These are phyloP conservation scores for Tachystola acroxantha DNA, from an alignment of 2,888 invertebrate genomes.

Conservation along the genomic window DNA sequence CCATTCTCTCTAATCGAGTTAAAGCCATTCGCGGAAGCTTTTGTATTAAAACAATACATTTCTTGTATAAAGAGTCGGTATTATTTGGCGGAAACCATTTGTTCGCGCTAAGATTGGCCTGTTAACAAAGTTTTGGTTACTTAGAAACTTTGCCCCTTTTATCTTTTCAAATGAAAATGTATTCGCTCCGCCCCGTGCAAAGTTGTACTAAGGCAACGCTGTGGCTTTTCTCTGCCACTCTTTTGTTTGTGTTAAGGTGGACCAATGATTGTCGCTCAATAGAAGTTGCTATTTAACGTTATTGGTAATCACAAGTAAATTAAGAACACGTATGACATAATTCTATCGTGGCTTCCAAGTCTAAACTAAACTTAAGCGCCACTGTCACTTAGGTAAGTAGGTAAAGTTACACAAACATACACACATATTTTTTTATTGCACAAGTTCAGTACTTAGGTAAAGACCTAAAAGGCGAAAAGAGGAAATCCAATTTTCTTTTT, in stretches of 20 bases:
- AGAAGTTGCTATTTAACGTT: too few species aligned
- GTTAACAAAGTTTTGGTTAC: conserved; percentile 34
- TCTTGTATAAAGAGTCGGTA: conserved; percentile 14
- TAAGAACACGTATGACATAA: too few species aligned
- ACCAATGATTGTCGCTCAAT: too few species aligned
- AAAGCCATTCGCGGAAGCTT: conserved; percentile 13
- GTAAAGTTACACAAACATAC: too few species aligned
- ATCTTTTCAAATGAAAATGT: conserved; percentile 44
- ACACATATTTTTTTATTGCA: too few species aligned
- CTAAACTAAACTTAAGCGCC: too few species aligned
- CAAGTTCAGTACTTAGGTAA: too few species aligned
- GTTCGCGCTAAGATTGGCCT: conserved; percentile 41
- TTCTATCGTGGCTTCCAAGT: too few species aligned
- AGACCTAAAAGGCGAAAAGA: conserved; percentile 3
- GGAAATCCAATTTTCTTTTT: conserved; percentile 24
- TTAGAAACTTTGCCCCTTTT: conserved; percentile 32
- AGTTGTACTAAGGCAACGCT: conserved; percentile 4
- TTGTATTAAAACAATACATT: conserved; percentile 23
- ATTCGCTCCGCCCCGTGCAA: conserved; percentile 21
- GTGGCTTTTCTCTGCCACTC: conserved; percentile 7
- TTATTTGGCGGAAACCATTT: conserved; percentile 26
- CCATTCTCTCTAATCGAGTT: conserved; percentile 3
- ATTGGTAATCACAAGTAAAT: too few species aligned
- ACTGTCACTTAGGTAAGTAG: too few species aligned
- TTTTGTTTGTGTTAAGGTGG: neutral